phyloP scores from a whole-genome alignment of 2,888 invertebrate genomes.

The Sycophila texana region DNA sequence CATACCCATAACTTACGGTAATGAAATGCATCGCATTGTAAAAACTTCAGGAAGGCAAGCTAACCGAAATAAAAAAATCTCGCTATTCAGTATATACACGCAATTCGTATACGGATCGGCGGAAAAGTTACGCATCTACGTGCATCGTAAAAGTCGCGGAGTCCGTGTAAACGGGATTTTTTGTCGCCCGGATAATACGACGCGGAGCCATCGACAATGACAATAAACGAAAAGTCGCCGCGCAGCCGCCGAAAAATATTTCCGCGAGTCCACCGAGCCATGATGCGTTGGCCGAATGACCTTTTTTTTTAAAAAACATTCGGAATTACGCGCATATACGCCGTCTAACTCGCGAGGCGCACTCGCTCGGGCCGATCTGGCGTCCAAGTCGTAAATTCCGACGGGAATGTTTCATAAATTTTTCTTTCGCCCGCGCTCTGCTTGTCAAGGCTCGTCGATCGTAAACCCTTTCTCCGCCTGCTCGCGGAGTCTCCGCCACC shows the following conservation, averaged over 20 bases:
- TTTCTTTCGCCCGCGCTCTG: background rate
- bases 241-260: slow-evolving; percentile 31
- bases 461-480: slow-evolving; percentile 27
- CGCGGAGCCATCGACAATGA: slow-evolving; percentile 14
- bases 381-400: slow-evolving; percentile 37
- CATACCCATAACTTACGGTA: too few species aligned
- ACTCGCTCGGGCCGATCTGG: slow-evolving; percentile 6
- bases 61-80: too few species aligned
- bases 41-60: too few species aligned
- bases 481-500: too few species aligned
- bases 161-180: background rate
- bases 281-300: slow-evolving; percentile 38
- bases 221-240: slow-evolving; percentile 35
- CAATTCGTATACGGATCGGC: background rate
- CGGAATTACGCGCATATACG: slow-evolving; percentile 12
- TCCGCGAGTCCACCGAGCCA: slow-evolving; percentile 22
- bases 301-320: slow-evolving; percentile 39
- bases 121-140: slow-evolving; percentile 1
- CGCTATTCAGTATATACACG: background rate
- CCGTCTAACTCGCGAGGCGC: background rate
- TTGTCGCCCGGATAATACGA: background rate
- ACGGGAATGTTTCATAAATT: slow-evolving; percentile 44
- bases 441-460: slow-evolving; percentile 17
- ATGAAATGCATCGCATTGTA: too few species aligned
- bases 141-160: slow-evolving; percentile 29